phyloP scores from a whole-genome alignment of 2,888 invertebrate species.

The Xanthorhoe spadicearia region DNA sequence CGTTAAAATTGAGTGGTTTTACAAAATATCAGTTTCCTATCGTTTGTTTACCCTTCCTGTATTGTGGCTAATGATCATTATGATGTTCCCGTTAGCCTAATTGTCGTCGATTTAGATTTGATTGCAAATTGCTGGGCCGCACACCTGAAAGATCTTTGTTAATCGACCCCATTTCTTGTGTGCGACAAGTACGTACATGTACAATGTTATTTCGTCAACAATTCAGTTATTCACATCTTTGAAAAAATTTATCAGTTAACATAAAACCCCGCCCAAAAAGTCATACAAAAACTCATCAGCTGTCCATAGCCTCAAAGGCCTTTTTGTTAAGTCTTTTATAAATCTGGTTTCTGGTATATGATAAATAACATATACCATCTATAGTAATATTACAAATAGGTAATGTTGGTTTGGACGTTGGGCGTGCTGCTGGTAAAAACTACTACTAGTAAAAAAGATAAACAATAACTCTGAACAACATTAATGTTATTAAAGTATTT shows the following conservation, averaged over 20 bases:
- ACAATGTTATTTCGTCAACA: constrained; percentile 5
- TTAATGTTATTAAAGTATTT: not conserved
- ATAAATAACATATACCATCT: no score
- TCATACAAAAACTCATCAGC: not conserved
- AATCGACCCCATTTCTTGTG: constrained; percentile 42
- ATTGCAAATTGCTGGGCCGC: constrained; percentile 44
- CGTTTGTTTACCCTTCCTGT: constrained; percentile 40
- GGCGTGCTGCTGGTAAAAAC: no score
- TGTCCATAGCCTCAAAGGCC: no score
- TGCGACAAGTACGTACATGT: constrained; percentile 24
- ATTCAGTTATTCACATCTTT: not conserved
- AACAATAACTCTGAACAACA: not conserved
- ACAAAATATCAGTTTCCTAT: constrained; percentile 39
- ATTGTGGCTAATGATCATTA: constrained; percentile 43
- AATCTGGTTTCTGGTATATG: no score
- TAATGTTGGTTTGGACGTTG: no score
- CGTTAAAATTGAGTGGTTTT: constrained; percentile 31
- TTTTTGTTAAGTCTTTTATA: no score
- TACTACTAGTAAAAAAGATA: no score
- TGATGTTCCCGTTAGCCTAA: constrained; percentile 43
- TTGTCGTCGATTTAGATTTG: constrained; percentile 47
- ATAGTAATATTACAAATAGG: no score
- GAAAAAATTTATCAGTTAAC: not conserved
- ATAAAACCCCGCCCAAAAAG: not conserved
- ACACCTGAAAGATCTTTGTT: constrained; percentile 41